Evolutionary conservation across 1,140 invertebrate species (phyloP), one percentile per base, ranked within the genome.

Genomic region (Pollicipes pollicipes): DNA sequence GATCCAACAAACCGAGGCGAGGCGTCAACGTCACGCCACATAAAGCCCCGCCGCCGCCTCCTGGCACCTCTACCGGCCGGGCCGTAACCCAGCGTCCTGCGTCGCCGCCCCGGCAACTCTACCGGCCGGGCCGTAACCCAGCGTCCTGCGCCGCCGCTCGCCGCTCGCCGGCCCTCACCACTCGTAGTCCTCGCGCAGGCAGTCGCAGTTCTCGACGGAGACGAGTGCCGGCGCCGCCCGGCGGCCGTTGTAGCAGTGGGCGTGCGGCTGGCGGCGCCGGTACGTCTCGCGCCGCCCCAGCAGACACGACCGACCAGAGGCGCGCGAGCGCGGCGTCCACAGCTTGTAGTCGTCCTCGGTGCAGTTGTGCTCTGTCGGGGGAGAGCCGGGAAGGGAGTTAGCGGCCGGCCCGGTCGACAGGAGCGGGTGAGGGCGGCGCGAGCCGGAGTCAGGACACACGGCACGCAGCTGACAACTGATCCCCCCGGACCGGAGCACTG

Each of bases 321-420:
- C 83, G 24, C 81, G 81, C 74, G 85, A 85, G 1, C 81, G 80
- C 0, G 91, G 90, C 4, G 87, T 88, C 93, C 93, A 95, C 72
- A 83, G 83, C 79, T 95, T 95, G 78, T 92, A 96, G 79, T 95
- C 92, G 24, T 88, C 85, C 8, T 81, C 70, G 0, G 79, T 85
- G 75, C 90, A 93, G 80, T 95, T 95, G 81, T 95, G 86, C 0
- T 91, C 93, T 76, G 95, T 95, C 0, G 90, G 84, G 0, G 91
- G 92, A 0, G 91, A 92, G 78, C 92, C 93, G 78, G 94, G 91
- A 10, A 91, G 92, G 0, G 91, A 91, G 78, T 94, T 91, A n/a
- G n/a, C n/a, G n/a, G n/a, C n/a, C n/a, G n/a, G n/a, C n/a, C n/a
- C n/a, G n/a, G n/a, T n/a, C n/a, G n/a, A n/a, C n/a, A n/a, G n/a